Evolutionary conservation across 2,888 invertebrate species (phyloP).

Genomic region (Epirrhoe alternata): DNA sequence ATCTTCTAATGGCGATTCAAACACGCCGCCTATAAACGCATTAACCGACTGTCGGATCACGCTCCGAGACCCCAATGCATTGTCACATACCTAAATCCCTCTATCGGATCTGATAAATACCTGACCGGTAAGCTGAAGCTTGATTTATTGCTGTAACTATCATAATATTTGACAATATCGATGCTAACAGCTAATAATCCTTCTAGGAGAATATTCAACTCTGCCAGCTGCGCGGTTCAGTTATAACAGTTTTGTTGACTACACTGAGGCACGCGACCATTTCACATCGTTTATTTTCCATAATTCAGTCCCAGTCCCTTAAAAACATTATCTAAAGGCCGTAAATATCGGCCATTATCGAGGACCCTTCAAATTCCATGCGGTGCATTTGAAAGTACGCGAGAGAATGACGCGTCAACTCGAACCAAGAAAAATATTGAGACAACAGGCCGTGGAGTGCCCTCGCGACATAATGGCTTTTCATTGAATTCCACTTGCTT

Average conservation of each 20-base stretch:
- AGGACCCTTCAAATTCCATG: conserved; percentile 79
- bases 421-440: conserved; percentile 84
- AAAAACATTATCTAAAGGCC: conserved; percentile 80
- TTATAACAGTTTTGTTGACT: conserved; percentile 17
- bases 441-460: conserved; percentile 78
- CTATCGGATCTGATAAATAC: conserved; percentile 50
- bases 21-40: conserved; percentile 72
- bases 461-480: conserved; percentile 83
- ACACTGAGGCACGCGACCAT: conserved; percentile 58
- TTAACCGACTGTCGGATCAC: conserved; percentile 72
- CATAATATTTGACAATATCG: conserved; percentile 36
- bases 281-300: conserved; percentile 68
- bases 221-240: conserved; percentile 17
- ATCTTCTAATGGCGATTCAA: conserved; percentile 67
- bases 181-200: conserved; percentile 32
- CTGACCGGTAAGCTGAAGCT: conserved; percentile 31
- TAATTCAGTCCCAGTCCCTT: conserved; percentile 71
- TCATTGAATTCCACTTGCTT: conserved; percentile 83
- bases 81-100: conserved; percentile 59
- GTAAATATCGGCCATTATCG: conserved; percentile 83
- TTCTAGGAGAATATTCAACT: conserved; percentile 2
- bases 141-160: conserved; percentile 30
- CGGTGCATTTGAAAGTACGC: conserved; percentile 77
- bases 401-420: conserved; percentile 81
- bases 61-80: conserved; percentile 40